Conservation (phyloP, 2,888 invertebrate genomes). For the Hirtodrosophila cameraria region DNA sequence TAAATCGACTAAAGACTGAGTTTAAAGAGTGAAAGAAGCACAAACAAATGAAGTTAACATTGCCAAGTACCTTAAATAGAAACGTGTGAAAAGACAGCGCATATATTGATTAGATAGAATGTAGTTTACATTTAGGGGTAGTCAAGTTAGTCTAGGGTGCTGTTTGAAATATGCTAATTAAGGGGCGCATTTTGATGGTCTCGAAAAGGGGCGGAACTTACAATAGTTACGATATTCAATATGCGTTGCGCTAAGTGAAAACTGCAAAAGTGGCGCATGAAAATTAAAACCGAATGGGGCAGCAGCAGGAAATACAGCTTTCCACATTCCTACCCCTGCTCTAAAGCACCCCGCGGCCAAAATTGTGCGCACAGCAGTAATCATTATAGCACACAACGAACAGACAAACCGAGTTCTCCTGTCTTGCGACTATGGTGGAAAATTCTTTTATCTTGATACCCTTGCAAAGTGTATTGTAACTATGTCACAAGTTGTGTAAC, state of each 20-base stretch:
- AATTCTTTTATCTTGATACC: neutral
- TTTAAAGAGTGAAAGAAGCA: slow-evolving; percentile 10
- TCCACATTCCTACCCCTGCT: neutral
- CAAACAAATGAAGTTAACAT: slow-evolving; percentile 20
- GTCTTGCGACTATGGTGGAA: neutral
- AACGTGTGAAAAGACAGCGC: slow-evolving; percentile 12
- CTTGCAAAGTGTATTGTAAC: too few species aligned
- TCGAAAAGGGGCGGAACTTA: neutral
- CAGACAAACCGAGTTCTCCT: slow-evolving; percentile 2
- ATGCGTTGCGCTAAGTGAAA: slow-evolving; percentile 51
- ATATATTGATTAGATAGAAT: slow-evolving; percentile 40
- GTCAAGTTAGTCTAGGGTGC: slow-evolving; percentile 3
- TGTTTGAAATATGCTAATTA: slow-evolving; percentile 48
- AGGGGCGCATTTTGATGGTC: neutral
- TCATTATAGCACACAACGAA: slow-evolving; percentile 48
- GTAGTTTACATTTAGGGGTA: neutral
- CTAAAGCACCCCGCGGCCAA: neutral
- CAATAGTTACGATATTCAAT: slow-evolving; percentile 45
- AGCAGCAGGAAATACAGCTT: slow-evolving; percentile 7
- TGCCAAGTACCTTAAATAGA: neutral
- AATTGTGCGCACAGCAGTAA: slow-evolving; percentile 44
- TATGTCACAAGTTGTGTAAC: too few species aligned
- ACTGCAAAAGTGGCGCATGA: slow-evolving; percentile 45
- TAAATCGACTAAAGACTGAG: slow-evolving; percentile 23
- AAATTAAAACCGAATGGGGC: slow-evolving; percentile 55